Conservation (phyloP, 2,888 invertebrate genomes). For the Cecidostiba fungosa region DNA sequence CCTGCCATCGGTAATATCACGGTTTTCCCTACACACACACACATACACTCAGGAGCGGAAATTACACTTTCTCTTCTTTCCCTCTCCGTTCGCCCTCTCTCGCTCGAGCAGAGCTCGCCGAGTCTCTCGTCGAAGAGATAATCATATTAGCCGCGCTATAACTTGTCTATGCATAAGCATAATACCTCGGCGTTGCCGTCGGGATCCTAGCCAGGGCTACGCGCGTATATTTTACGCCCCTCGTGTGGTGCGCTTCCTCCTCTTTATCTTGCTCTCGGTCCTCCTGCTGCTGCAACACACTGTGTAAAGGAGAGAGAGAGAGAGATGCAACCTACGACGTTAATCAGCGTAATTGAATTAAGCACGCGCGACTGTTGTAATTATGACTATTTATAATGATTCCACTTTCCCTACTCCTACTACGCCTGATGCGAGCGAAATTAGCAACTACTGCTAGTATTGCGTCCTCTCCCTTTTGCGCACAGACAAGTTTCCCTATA, state of each 20-base stretch:
- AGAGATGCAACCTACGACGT: constrained; percentile 77
- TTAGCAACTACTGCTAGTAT: constrained; percentile 47
- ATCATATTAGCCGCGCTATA: constrained; percentile 78
- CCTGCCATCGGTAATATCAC: constrained; percentile 9
- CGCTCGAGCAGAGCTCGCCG: background rate
- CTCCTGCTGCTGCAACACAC: constrained; percentile 47
- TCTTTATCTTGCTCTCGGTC: constrained; percentile 53
- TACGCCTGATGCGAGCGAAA: constrained; percentile 8
- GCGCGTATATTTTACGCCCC: constrained; percentile 74
- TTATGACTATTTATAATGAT: constrained; percentile 80
- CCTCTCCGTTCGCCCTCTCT: background rate
- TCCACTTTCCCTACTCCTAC: constrained; percentile 58
- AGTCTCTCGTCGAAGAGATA: constrained; percentile 76
- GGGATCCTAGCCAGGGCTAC: constrained; percentile 76
- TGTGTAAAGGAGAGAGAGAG: constrained; percentile 66
- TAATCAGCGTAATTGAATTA: constrained; percentile 80
- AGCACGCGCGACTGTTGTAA: constrained; percentile 79
- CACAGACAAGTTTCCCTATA: background rate
- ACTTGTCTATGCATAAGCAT: constrained; percentile 80
- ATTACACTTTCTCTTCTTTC: constrained; percentile 31
- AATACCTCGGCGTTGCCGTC: constrained; percentile 73
- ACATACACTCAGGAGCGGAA: background rate
- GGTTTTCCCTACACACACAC: background rate
- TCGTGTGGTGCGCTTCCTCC: constrained; percentile 64
- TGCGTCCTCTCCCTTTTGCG: constrained; percentile 14